Percentiles rank a stretch among this genome's conserved stretches.
These are phyloP conservation scores for Cheilosia variabilis DNA, from an alignment of 2,888 invertebrate genomes.

Conservation along the genomic window DNA sequence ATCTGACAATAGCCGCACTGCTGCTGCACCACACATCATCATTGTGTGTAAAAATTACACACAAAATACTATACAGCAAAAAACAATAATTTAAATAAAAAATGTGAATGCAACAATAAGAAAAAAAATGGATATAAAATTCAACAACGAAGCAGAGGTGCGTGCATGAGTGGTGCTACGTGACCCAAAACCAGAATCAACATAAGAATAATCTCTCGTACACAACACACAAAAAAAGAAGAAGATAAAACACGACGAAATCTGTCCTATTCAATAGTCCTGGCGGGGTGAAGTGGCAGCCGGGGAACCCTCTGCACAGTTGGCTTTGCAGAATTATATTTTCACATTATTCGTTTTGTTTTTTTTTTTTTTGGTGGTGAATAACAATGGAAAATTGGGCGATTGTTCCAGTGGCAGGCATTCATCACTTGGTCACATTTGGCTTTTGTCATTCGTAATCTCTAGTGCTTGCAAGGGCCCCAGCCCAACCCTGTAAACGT, in stretches of 20 bases:
- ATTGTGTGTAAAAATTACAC: conserved; percentile 58
- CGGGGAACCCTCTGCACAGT: conserved; percentile 47
- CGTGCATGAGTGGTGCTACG: conserved; percentile 75
- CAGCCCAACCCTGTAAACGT: conserved; percentile 1
- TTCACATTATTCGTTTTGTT: conserved; percentile 47
- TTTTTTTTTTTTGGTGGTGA: conserved; percentile 24
- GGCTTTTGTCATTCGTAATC: conserved; percentile 72
- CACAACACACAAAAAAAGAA: conserved; percentile 12
- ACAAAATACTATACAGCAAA: conserved; percentile 31
- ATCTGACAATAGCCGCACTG: conserved; percentile 60
- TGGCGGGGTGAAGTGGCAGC: background rate
- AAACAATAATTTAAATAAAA: conserved; percentile 75
- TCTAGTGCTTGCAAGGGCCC: conserved; percentile 33
- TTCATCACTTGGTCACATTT: conserved; percentile 74
- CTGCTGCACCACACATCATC: conserved; percentile 39
- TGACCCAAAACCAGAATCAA: conserved; percentile 75
- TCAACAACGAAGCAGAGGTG: conserved; percentile 66
- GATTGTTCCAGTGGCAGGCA: conserved; percentile 73
- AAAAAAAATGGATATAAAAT: conserved; percentile 60
- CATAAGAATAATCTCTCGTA: conserved; percentile 59
- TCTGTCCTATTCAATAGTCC: conserved; percentile 68
- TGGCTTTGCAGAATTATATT: conserved; percentile 70
- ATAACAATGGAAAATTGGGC: conserved; percentile 71
- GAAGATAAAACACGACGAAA: conserved; percentile 55
- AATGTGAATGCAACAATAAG: conserved; percentile 65